These are phyloP conservation scores for Spheniscus mendiculus DNA, from an alignment of 2,113 vertebrate species.

Conservation along the genomic window DNA sequence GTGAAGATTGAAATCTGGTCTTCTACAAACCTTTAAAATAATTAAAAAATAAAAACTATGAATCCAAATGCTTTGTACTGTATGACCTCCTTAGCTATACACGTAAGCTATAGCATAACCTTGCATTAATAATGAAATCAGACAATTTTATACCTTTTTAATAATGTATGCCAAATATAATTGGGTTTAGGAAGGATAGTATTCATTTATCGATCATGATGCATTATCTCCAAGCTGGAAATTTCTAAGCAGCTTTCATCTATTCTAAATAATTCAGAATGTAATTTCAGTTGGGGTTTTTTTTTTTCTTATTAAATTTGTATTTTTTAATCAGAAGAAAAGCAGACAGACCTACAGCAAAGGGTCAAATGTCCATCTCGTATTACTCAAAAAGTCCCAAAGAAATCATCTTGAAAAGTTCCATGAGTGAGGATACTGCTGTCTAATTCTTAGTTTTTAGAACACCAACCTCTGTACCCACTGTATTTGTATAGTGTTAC, in stretches of 20 bases:
- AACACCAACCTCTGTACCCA: not conserved
- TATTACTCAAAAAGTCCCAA: not conserved
- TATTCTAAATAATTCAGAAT: constrained; percentile 80
- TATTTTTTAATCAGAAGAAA: constrained; percentile 49
- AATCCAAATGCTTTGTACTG: not conserved
- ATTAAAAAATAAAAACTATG: not conserved
- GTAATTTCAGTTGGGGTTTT: constrained; percentile 49
- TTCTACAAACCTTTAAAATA: not conserved
- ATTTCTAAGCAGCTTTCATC: constrained; percentile 72
- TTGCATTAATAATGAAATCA: constrained; percentile 74
- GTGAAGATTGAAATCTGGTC: not conserved
- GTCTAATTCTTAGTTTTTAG: not conserved
- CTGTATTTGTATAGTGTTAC: not conserved
- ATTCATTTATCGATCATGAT: constrained; percentile 76
- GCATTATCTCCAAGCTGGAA: constrained; percentile 75
- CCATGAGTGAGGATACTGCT: not conserved
- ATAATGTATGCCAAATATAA: constrained; percentile 74
- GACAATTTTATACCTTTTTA: constrained; percentile 69
- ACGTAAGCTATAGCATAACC: constrained; percentile 39
- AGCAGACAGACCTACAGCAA: not conserved
- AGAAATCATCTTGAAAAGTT: not conserved
- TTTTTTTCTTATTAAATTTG: constrained; percentile 56
- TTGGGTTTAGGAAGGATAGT: constrained; percentile 67
- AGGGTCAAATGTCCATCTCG: not conserved
- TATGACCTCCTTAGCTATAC: constrained; percentile 23